Evolutionary conservation across 1,140 invertebrate species (phyloP), one percentile per base, ranked within the genome.

Genomic region (Trichonephila clavata): DNA sequence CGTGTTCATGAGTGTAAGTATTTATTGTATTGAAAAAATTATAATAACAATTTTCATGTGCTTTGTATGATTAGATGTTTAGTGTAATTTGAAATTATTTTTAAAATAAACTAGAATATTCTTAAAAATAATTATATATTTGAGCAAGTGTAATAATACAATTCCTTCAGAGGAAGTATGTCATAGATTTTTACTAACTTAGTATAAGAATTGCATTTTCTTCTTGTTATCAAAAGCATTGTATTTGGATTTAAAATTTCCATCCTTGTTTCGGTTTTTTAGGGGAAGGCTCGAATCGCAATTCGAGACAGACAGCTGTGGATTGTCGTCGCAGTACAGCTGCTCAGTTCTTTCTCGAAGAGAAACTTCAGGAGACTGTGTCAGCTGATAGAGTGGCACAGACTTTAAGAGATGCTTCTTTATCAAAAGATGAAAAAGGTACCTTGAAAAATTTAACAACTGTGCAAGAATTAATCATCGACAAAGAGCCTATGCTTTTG

Each of bases 391-490:
- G 63, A 84, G 96, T 98, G 94, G 96, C 97, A 94, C 97, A 97
- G 95, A 97, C 98, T 96, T 96, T 98, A 94, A 98, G 98, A 96
- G 97, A 98, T 94, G 97, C 98, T 50, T 96, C 97, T 18, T 96
- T 98, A 94, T 95, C 96, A 24, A 95, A 95, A 24, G 96, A 96
- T 93, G 96, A 97, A 94, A 97, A 97, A 95, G 95, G 97, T 14
- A 97, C 96, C 95, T 95, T 97, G 50, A 96, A 97, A 84, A 97
- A 97, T 94, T 96, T 99, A 24, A 97, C 96, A 77, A 97, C 98
- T 97, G 97, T 98, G 10, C 97, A 99, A 95, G 99, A 99, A 95
- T 96, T 98, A 43, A 96, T 99, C 20, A 95, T 99, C 18, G 97
- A 98, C 94, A 97, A 98, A 95, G 97, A 98, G 50, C 97, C 98